Conservation (phyloP, 2,797 vertebrate species). For the Kryptopterus vitreolus region DNA sequence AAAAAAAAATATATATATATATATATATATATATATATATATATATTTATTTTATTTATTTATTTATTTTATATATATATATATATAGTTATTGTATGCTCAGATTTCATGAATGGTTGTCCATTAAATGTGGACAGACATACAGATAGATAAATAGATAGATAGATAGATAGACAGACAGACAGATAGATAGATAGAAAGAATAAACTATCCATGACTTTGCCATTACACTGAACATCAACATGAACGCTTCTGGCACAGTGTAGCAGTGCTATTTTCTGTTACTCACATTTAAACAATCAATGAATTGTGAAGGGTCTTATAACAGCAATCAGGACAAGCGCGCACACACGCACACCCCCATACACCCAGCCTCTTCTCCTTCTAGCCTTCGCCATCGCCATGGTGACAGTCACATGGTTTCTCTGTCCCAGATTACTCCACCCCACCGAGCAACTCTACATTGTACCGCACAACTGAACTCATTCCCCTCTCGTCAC, state of each 20-base stretch:
- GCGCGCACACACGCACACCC: neutral
- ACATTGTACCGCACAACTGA: slow-evolving; percentile 49
- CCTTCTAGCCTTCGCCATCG: slow-evolving; percentile 47
- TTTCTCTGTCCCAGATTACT: slow-evolving; percentile 57
- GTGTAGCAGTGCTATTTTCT: neutral
- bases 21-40: too few relatives aligned
- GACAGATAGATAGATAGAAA: too few relatives aligned
- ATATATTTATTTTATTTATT: too few relatives aligned
- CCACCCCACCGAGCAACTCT: slow-evolving; percentile 53
- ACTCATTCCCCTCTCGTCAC: slow-evolving; percentile 27
- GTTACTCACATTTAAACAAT: slow-evolving; percentile 6
- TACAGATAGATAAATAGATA: too few relatives aligned
- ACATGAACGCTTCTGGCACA: neutral
- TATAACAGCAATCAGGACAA: slow-evolving; percentile 26
- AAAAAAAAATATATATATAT: too few relatives aligned
- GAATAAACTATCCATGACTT: neutral
- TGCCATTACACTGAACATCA: neutral
- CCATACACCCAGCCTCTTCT: slow-evolving; percentile 33
- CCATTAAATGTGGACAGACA: too few relatives aligned
- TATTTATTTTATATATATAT: too few relatives aligned
- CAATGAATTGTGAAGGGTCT: neutral
- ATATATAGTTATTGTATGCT: too few relatives aligned
- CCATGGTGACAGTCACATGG: slow-evolving; percentile 61
- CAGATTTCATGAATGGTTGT: too few relatives aligned
- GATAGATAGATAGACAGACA: too few relatives aligned